phyloP scores from a whole-genome alignment of 2,797 vertebrate genomes.

The Cynodonichthys magdalenae region DNA sequence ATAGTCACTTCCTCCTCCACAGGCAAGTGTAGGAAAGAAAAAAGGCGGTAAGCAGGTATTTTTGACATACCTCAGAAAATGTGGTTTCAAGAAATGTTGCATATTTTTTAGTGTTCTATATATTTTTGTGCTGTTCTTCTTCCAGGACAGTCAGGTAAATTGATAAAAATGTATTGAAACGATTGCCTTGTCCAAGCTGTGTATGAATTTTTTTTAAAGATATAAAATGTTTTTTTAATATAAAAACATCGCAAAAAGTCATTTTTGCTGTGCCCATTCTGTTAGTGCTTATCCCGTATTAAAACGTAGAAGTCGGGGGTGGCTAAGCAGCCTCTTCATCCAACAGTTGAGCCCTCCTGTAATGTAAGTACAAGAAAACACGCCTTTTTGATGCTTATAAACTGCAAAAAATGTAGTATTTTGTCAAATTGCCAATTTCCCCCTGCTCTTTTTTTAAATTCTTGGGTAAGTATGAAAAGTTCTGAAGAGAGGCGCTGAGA shows the following conservation, averaged over 20 bases:
- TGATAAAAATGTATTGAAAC: constrained; percentile 71
- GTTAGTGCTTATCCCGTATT: constrained; percentile 93
- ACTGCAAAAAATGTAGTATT: constrained; percentile 69
- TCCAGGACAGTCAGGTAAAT: constrained; percentile 82
- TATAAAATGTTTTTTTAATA: constrained; percentile 73
- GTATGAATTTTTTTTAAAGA: constrained; percentile 77
- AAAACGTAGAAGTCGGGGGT: constrained; percentile 91
- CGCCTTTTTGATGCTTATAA: constrained; percentile 70
- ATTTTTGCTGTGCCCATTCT: constrained; percentile 87
- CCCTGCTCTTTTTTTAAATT: constrained; percentile 31
- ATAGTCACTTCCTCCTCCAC: constrained; percentile 85
- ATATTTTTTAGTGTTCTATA: constrained; percentile 68
- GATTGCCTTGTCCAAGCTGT: constrained; percentile 75
- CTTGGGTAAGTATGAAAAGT: constrained; percentile 84
- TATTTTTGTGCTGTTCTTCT: constrained; percentile 72
- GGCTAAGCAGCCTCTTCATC: constrained; percentile 92
- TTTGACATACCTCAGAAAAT: constrained; percentile 63
- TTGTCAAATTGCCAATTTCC: constrained; percentile 70
- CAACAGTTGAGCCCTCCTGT: constrained; percentile 92
- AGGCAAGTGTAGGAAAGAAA: constrained; percentile 79
- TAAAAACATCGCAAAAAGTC: constrained; percentile 84
- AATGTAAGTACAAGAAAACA: constrained; percentile 95
- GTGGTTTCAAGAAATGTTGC: constrained; percentile 78
- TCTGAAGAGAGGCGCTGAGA: constrained; percentile 47
- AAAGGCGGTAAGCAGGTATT: constrained; percentile 80